phyloP scores from a whole-genome alignment of 1,140 invertebrate species.

The Sweltsa coloradensis region DNA sequence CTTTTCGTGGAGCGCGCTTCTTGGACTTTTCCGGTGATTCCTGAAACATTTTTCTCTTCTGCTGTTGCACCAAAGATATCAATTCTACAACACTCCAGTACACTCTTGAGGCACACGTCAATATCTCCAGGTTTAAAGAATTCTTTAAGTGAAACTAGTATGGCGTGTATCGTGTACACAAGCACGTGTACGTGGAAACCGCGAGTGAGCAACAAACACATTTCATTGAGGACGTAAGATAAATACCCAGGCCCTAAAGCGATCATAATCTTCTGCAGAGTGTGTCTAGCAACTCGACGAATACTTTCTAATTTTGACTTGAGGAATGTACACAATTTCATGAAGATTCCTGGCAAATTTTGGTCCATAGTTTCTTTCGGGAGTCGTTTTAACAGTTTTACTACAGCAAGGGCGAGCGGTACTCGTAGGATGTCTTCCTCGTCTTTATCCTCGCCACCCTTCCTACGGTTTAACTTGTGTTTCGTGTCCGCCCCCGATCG shows the following conservation, averaged over 20 bases:
- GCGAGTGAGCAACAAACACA: constrained; percentile 64
- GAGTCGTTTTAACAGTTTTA: constrained; percentile 82
- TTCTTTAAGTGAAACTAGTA: constrained; percentile 57
- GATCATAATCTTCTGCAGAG: constrained; percentile 76
- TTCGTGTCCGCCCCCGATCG: constrained; percentile 45
- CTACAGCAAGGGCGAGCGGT: constrained; percentile 82
- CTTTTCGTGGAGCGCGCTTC: constrained; percentile 79
- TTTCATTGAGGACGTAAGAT: constrained; percentile 62
- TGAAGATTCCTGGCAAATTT: constrained; percentile 72
- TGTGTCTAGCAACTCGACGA: constrained; percentile 70
- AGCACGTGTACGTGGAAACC: constrained; percentile 93
- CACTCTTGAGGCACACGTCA: constrained; percentile 58
- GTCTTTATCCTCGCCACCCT: constrained; percentile 44
- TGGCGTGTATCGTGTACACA: constrained; percentile 73
- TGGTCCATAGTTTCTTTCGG: constrained; percentile 58
- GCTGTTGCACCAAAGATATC: constrained; percentile 79
- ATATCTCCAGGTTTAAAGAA: constrained; percentile 58
- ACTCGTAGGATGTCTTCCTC: constrained; percentile 84
- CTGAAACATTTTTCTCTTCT: constrained; percentile 85
- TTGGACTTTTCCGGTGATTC: constrained; percentile 64
- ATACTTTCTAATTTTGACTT: constrained; percentile 84
- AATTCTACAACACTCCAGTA: constrained; percentile 70
- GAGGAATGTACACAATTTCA: constrained; percentile 80
- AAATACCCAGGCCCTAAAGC: constrained; percentile 76
- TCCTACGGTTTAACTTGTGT: constrained; percentile 68